Percentiles rank a stretch among this genome's conserved stretches.
phyloP scores from a whole-genome alignment of 2,113 vertebrate species.

The Actenoides hombroni region DNA sequence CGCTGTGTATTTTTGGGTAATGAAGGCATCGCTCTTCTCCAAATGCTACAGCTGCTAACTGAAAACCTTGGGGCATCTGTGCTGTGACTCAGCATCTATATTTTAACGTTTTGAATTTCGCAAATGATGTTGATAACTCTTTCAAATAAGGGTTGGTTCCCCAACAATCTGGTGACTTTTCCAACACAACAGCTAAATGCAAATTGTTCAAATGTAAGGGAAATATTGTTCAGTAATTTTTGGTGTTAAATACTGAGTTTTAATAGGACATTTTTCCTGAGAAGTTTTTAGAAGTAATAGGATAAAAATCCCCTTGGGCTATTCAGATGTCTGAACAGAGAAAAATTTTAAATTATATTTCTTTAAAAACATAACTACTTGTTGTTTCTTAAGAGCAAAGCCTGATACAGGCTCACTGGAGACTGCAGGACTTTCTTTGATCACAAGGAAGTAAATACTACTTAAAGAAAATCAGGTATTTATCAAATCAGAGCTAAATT shows the following conservation, averaged over 20 bases:
- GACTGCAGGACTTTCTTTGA: background rate
- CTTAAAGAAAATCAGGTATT: background rate
- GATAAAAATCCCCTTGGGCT: background rate
- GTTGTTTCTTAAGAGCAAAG: background rate
- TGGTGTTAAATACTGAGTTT: background rate
- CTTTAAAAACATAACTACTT: background rate
- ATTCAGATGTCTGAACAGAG: background rate
- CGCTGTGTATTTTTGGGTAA: background rate
- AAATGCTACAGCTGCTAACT: constrained; percentile 26
- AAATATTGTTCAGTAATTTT: background rate
- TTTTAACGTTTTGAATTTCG: background rate
- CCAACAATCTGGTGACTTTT: background rate
- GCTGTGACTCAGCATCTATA: constrained; percentile 28
- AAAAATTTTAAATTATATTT: background rate
- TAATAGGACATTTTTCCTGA: background rate
- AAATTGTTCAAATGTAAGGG: background rate
- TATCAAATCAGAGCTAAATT: background rate
- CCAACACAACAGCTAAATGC: background rate
- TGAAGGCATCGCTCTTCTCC: background rate
- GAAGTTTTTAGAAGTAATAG: background rate
- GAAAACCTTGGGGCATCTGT: background rate
- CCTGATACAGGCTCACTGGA: background rate
- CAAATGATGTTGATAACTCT: background rate
- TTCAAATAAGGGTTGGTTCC: background rate
- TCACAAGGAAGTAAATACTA: background rate